These are phyloP conservation scores for Tursiops truncatus DNA, from an alignment of 2,113 vertebrate species.

Conservation along the genomic window DNA sequence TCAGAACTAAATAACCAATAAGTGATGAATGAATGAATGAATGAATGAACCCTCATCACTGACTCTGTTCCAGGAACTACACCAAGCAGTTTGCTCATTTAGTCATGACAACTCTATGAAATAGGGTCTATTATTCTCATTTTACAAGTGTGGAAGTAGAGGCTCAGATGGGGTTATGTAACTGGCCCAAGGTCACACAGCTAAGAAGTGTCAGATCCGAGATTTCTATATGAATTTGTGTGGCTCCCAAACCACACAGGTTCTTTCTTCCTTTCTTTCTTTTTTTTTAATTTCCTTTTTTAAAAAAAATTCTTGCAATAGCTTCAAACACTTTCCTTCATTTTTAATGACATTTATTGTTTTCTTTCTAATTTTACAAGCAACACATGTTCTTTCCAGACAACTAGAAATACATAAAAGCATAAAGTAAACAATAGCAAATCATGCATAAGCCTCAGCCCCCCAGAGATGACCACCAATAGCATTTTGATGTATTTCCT, in stretches of 20 bases:
- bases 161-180: neutral
- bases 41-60: neutral
- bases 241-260: neutral
- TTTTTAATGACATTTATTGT: slow-evolving; percentile 62
- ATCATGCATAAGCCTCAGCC: neutral
- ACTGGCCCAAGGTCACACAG: neutral
- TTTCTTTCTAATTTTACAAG: slow-evolving; percentile 64
- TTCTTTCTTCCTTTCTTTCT: neutral
- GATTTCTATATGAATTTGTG: neutral
- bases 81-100: neutral
- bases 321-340: slow-evolving; percentile 38
- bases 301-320: neutral
- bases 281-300: neutral
- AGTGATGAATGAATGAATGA: neutral
- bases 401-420: slow-evolving; percentile 53
- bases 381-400: slow-evolving; percentile 5
- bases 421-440: slow-evolving; percentile 48
- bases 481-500: slow-evolving; percentile 23
- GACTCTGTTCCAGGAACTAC: neutral
- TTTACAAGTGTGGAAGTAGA: neutral
- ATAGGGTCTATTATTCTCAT: neutral
- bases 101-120: neutral
- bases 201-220: neutral
- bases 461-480: slow-evolving; percentile 17
- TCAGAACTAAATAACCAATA: neutral